Evolutionary conservation across 1,140 invertebrate genomes (phyloP).

Genomic region (Halesus radiatus): DNA sequence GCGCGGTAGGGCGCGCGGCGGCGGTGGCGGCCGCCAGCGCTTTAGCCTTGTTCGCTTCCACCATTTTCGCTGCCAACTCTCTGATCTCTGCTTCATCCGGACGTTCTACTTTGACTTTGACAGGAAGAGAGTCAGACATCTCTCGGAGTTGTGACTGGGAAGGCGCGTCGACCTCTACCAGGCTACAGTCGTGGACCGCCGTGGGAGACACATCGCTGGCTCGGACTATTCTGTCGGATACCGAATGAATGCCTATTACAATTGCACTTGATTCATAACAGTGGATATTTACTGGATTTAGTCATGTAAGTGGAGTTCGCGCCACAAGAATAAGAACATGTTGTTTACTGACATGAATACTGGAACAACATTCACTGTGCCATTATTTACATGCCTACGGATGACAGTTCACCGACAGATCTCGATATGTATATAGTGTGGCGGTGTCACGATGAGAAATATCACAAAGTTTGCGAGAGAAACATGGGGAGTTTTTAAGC

Average conservation of each 20-base stretch:
- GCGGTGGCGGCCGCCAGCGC: conserved; percentile 67
- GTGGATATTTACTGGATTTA: not conserved
- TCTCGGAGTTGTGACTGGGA: conserved; percentile 29
- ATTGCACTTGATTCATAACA: not conserved
- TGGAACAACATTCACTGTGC: conserved; percentile 8
- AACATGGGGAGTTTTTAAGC: conserved; percentile 20
- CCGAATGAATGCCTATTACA: not conserved
- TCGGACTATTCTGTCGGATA: not conserved
- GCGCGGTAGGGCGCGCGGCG: conserved; percentile 63
- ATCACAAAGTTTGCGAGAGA: conserved; percentile 30
- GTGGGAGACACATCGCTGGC: conserved; percentile 19
- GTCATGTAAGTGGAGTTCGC: conserved; percentile 4
- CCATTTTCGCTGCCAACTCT: conserved; percentile 87
- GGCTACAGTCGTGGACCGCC: conserved; percentile 11
- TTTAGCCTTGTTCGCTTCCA: conserved; percentile 87
- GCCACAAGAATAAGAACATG: conserved; percentile 4
- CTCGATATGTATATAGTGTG: conserved; percentile 31
- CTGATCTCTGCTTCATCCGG: conserved; percentile 89
- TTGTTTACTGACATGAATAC: conserved; percentile 12
- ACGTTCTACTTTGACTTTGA: conserved; percentile 83
- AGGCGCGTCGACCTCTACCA: conserved; percentile 35
- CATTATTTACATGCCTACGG: conserved; percentile 47
- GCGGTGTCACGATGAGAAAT: conserved; percentile 34
- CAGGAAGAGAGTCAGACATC: conserved; percentile 59
- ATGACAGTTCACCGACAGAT: conserved; percentile 46